Conservation (phyloP, 1,140 invertebrate species). For the Drosophila tristis region DNA sequence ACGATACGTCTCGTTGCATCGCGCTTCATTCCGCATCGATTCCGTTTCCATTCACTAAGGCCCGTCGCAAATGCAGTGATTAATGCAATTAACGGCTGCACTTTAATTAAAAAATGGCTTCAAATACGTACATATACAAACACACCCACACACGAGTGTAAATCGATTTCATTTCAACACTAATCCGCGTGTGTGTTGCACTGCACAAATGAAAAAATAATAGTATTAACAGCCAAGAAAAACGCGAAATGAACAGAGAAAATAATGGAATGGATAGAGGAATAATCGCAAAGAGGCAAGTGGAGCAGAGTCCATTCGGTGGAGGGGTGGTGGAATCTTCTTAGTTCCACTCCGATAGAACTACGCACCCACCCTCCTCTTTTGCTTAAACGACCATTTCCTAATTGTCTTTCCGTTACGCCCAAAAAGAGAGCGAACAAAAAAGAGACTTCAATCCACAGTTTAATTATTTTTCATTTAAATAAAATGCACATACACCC, state of each 20-base stretch:
- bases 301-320: background rate
- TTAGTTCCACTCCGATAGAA: constrained; percentile 44
- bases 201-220: constrained; percentile 74
- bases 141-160: constrained; percentile 10
- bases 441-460: constrained; percentile 60
- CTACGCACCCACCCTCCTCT: constrained; percentile 32
- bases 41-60: constrained; percentile 15
- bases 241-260: constrained; percentile 32
- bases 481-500: constrained; percentile 60
- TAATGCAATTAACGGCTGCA: constrained; percentile 74
- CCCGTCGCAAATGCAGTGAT: constrained; percentile 51
- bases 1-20: too few relatives aligned
- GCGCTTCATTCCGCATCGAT: background rate
- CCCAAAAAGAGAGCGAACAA: constrained; percentile 19
- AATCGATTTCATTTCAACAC: constrained; percentile 62
- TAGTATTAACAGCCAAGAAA: constrained; percentile 52
- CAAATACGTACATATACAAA: constrained; percentile 32
- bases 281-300: constrained; percentile 25
- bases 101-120: constrained; percentile 70
- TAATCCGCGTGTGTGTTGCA: constrained; percentile 58
- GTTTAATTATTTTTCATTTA: constrained; percentile 80
- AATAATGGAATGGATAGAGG: constrained; percentile 18
- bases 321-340: background rate
- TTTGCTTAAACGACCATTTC: constrained; percentile 63
- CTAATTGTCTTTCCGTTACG: constrained; percentile 69